Base-by-base conservation (phyloP, 2,797 vertebrate genomes). In the Rhinichthys osculus region DNA sequence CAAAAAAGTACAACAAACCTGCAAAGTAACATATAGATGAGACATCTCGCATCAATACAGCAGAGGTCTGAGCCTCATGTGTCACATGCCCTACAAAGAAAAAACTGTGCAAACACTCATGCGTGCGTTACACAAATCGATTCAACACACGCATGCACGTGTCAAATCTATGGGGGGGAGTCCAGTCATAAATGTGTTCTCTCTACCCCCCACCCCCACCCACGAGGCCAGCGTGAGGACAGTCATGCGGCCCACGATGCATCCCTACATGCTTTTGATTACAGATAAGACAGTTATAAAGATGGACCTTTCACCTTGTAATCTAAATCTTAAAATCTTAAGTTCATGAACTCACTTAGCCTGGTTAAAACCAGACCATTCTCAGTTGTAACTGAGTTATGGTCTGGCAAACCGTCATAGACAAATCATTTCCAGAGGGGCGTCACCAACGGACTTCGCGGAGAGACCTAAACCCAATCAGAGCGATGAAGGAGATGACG, bases 221-320 rank as follows among this genome's bases (percentile, higher is more conserved):
- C 93, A 91, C 92, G 92, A 92, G 70, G 14, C 38, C 73, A 72
- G 59, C 83, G 88, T 90, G 59, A 85, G 85, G 74, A n/a, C 4
- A 72, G 84, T 93, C 93, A 93, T 88, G 89, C 83, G 93, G 73
- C 33, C 78, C 85, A 84, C 84, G 74, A 84, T 83, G 62, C 70
- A 81, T 89, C 83, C 14, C 44, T 82, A 62, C 79, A 40, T 35
- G 90, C 66, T 59, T 81, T 81, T 91, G 40, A 91, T 94, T 94
- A 94, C n/a, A 84, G 83, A 14, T 71, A 78, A 81, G 27, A 70
- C 64, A 4, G 50, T 78, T 85, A 84, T 87, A 84, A 72, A 87
- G 44, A 71, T 77, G 69, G 42, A 86, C 30, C 76, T 69, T 70
- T 73, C 7, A 59, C 83, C 69, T 80, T 86, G 40, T 9, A 38